Evolutionary conservation across 23 tunicate genomes (phyloP).

Genomic region (Trididemnum clinides): DNA sequence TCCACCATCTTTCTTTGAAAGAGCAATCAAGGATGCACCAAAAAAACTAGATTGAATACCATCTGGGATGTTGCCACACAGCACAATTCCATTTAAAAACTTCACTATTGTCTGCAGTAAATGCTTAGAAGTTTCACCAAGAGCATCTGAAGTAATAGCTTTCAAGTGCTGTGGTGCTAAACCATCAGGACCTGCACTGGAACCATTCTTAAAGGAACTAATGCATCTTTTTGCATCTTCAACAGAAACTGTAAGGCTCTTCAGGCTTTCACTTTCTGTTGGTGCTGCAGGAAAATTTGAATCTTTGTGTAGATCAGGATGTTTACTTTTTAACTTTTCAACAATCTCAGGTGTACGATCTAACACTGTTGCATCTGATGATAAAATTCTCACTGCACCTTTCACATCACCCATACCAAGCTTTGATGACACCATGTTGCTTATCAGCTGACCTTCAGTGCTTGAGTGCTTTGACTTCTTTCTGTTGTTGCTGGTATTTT

Average conservation of each 20-base stretch:
- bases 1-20: neutral
- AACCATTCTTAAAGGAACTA: neutral
- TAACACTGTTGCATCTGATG: neutral
- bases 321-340: neutral
- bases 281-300: neutral
- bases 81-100: neutral
- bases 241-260: neutral
- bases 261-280: neutral
- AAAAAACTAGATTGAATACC: neutral
- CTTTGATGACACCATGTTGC: neutral
- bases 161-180: neutral
- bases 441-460: too few species aligned
- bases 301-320: neutral
- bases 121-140: too few species aligned
- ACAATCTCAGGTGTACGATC: neutral
- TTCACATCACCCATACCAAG: neutral
- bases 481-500: too few species aligned
- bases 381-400: neutral
- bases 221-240: neutral
- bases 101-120: too few species aligned
- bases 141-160: neutral
- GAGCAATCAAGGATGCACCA: conserved; percentile 6
- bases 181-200: conserved; percentile 1
- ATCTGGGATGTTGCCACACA: neutral
- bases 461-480: too few species aligned